phyloP scores from a whole-genome alignment of 2,888 invertebrate genomes.

The Lymantria dispar region DNA sequence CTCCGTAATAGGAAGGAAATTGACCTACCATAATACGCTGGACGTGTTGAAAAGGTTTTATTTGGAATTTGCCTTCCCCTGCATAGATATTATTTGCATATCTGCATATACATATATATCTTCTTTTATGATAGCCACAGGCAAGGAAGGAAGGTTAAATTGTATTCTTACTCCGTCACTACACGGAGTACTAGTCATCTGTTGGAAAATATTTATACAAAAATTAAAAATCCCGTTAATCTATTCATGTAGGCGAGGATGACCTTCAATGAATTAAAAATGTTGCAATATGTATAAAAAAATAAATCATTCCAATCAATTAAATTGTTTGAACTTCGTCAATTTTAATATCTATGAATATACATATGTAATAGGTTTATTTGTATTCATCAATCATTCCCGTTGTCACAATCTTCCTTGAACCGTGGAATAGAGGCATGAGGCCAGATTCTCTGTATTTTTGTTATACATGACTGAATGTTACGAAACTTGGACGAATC shows the following conservation, averaged over 20 bases:
- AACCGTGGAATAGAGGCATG: constrained; percentile 21
- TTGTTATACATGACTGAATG: constrained; percentile 14
- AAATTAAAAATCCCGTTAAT: neutral
- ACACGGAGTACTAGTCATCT: no score
- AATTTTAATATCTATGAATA: neutral
- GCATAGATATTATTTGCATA: no score
- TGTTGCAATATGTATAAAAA: neutral
- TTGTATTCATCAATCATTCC: constrained; percentile 10
- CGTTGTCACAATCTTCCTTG: constrained; percentile 22
- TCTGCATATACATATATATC: no score
- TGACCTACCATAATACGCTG: no score
- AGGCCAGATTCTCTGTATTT: constrained; percentile 13
- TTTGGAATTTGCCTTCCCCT: no score
- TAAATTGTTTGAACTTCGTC: neutral
- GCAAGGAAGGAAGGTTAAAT: no score
- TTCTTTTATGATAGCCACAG: no score
- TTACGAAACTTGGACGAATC: constrained; percentile 19
- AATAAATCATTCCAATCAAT: neutral
- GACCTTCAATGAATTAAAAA: neutral
- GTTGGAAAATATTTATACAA: no score
- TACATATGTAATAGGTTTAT: constrained; percentile 9
- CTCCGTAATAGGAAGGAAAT: no score
- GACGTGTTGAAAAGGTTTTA: no score
- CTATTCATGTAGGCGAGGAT: no score
- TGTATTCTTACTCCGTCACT: no score